Percentiles rank a stretch among this genome's conserved stretches.
Evolutionary conservation across 2,113 vertebrate species (phyloP).

Genomic region (Hyaena hyaena): DNA sequence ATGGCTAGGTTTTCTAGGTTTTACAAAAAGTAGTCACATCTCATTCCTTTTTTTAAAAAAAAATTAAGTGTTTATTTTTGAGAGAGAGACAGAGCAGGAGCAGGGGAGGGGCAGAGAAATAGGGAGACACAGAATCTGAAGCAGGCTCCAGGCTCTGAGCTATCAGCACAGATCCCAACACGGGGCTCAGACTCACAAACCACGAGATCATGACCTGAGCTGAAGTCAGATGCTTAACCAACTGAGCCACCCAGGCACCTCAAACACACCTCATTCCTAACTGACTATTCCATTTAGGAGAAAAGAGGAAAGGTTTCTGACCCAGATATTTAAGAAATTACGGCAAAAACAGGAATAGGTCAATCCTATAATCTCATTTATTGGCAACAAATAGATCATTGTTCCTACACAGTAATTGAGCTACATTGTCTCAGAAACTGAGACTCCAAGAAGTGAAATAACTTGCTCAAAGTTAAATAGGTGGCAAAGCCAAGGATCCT

Average conservation of each 20-base stretch:
- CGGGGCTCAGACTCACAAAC: too few relatives aligned
- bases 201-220: too few relatives aligned
- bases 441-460: neutral
- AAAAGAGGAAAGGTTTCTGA: neutral
- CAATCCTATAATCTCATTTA: neutral
- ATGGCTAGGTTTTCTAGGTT: neutral
- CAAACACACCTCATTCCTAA: neutral
- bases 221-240: too few relatives aligned
- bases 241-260: too few relatives aligned
- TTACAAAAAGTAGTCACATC: neutral
- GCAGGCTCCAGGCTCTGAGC: too few relatives aligned
- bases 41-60: neutral
- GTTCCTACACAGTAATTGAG: neutral
- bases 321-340: neutral
- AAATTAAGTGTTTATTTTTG: too few relatives aligned
- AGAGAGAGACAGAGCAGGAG: too few relatives aligned
- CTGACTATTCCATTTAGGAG: neutral
- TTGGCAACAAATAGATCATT: neutral
- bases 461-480: neutral
- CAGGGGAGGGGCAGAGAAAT: too few relatives aligned
- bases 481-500: neutral
- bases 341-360: neutral
- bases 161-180: too few relatives aligned
- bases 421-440: neutral
- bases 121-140: too few relatives aligned